Conservation (phyloP, 2,888 invertebrate genomes). For the Aethes cnicana region DNA sequence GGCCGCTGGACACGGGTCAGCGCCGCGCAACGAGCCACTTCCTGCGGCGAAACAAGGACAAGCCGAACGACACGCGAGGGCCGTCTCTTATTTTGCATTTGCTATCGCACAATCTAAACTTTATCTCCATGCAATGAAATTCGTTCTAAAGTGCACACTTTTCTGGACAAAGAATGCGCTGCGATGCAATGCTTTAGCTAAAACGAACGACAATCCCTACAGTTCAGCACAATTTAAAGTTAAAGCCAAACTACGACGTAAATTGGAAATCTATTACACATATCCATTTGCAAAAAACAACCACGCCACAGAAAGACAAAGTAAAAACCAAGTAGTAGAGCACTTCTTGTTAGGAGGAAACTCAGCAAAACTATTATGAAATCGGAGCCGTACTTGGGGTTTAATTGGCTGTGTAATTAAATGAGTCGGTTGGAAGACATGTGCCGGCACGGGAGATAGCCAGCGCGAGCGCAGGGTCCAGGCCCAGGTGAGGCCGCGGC, state of each 20-base stretch:
- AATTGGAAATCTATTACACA: too few species aligned
- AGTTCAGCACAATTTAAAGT: too few species aligned
- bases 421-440: conserved; percentile 48
- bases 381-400: conserved; percentile 48
- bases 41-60: conserved; percentile 72
- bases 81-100: conserved; percentile 48
- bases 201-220: too few species aligned
- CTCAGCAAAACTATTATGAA: conserved; percentile 41
- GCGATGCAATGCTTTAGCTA: too few species aligned
- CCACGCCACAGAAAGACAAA: conserved; percentile 7
- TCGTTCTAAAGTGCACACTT: conserved; percentile 25
- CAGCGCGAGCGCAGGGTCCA: conserved; percentile 36
- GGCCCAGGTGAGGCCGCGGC: conserved; percentile 55
- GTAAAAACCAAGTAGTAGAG: conserved; percentile 21
- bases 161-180: too few species aligned
- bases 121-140: conserved; percentile 31
- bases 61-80: conserved; percentile 57
- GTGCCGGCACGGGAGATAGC: conserved; percentile 40
- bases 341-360: too few species aligned
- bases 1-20: conserved; percentile 64
- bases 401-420: conserved; percentile 60
- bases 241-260: too few species aligned
- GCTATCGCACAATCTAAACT: conserved; percentile 40
- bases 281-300: too few species aligned
- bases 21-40: conserved; percentile 71